Base-by-base conservation (phyloP, 2,888 invertebrate genomes). In the Calliphora vomitoria region DNA sequence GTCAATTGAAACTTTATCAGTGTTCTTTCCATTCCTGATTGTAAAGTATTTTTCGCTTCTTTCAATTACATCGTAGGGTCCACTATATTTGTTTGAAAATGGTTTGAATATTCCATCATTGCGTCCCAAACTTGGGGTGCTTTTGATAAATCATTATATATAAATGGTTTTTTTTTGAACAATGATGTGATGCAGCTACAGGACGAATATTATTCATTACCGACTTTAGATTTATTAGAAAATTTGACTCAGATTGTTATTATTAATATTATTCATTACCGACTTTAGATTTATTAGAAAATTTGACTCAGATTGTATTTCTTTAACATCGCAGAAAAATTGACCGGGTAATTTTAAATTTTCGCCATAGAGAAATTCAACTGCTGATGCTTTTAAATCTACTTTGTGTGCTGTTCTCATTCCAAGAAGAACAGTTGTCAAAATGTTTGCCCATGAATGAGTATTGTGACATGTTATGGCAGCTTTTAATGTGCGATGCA, bases 101-200 rank as follows among this genome's bases (percentile, higher is more conserved):
- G 50, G 69, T n/a, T 69, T 69, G 11, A 69, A 69, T 53, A 50
- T 53, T 69, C 53, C 69, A 53, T 69, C 69, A 53, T 69, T 31
- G 6, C 47, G 44, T 25, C 8, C 68, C 68, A 69, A 31, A 47
- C 69, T n/a, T 69, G n/a, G 15, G 31, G 15, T 31, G 35, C n/a
- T 6, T 25, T 60, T 31, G 60, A 15, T 60, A 25, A 25, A 1
- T 25, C 25, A 25, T 25, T 25, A 25, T 25, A 25, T 25, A 25
- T 25, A 25, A 25, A 60, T 35, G 50, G 69, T 69, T 69, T 50
- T 69, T 50, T 15, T 69, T 13, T 4, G 31, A 47, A 15, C 69
- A 25, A 13, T 69, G 68, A 31, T 50, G 50, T 31, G 47, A 25
- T 2, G 31, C 31, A 50, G 15, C 47, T 69, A 69, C 50, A 25